These are phyloP conservation scores for Pammene fasciana DNA, from an alignment of 2,888 invertebrate genomes.

Conservation along the genomic window DNA sequence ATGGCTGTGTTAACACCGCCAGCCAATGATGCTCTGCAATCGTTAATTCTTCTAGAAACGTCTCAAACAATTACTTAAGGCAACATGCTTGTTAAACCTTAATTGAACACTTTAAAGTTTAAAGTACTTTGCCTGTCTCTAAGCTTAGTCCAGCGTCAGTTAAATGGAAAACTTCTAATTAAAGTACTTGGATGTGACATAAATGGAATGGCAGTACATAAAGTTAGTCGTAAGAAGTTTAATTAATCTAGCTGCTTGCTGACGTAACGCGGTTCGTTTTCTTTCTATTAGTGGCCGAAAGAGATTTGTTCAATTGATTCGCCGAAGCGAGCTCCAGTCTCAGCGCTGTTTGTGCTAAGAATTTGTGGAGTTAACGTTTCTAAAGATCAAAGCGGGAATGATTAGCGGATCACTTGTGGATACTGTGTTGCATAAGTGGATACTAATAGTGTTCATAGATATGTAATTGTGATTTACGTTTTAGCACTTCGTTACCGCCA, in stretches of 20 bases:
- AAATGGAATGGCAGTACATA: slow-evolving; percentile 65
- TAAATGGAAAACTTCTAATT: slow-evolving; percentile 80
- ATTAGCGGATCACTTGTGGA: slow-evolving; percentile 74
- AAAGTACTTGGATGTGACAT: slow-evolving; percentile 70
- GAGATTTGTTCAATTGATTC: slow-evolving; percentile 76
- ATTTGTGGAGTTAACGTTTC: slow-evolving; percentile 75
- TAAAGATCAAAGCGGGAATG: slow-evolving; percentile 70
- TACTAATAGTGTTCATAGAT: slow-evolving; percentile 65
- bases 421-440: slow-evolving; percentile 71
- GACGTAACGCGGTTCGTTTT: slow-evolving; percentile 73
- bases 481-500: slow-evolving; percentile 71
- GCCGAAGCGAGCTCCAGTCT: slow-evolving; percentile 64
- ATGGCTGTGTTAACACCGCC: slow-evolving; percentile 72
- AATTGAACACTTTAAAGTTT: slow-evolving; percentile 58
- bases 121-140: slow-evolving; percentile 54
- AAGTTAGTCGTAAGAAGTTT: slow-evolving; percentile 71
- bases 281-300: slow-evolving; percentile 71
- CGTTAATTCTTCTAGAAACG: slow-evolving; percentile 65
- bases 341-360: slow-evolving; percentile 70
- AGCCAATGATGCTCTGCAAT: slow-evolving; percentile 72
- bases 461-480: slow-evolving; percentile 68
- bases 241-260: slow-evolving; percentile 76
- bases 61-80: slow-evolving; percentile 50
- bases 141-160: slow-evolving; percentile 62
- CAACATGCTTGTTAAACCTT: slow-evolving; percentile 54